These are phyloP conservation scores for Callionymus lyra DNA, from an alignment of 2,113 vertebrate genomes.

Conservation along the genomic window DNA sequence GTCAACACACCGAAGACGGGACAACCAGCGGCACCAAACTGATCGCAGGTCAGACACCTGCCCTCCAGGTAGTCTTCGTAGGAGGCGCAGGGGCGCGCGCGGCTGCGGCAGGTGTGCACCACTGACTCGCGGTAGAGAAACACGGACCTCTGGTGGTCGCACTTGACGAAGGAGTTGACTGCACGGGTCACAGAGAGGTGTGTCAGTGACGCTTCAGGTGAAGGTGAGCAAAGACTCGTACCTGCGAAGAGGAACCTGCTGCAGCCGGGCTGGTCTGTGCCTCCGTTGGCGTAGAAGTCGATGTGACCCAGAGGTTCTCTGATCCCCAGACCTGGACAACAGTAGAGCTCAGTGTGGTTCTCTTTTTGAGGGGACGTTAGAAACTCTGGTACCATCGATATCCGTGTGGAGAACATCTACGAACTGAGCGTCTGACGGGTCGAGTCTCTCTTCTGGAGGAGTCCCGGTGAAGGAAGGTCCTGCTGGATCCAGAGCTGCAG, in stretches of 20 bases:
- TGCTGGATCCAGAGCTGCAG: slow-evolving; percentile 84
- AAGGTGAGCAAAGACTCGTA: slow-evolving; percentile 36
- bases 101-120: slow-evolving; percentile 53
- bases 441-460: slow-evolving; percentile 61
- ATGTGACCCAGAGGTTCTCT: slow-evolving; percentile 75
- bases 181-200: neutral
- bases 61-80: slow-evolving; percentile 76
- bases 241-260: slow-evolving; percentile 79
- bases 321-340: slow-evolving; percentile 75
- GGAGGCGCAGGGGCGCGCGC: slow-evolving; percentile 74
- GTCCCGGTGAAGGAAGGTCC: slow-evolving; percentile 73
- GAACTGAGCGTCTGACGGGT: slow-evolving; percentile 78
- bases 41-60: slow-evolving; percentile 71
- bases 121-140: slow-evolving; percentile 75
- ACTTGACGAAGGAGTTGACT: slow-evolving; percentile 80
- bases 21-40: slow-evolving; percentile 67
- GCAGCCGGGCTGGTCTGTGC: slow-evolving; percentile 84
- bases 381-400: slow-evolving; percentile 61
- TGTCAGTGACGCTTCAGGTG: neutral
- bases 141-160: slow-evolving; percentile 89
- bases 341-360: neutral
- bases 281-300: slow-evolving; percentile 89
- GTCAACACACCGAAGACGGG: slow-evolving; percentile 73
- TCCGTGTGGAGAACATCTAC: slow-evolving; percentile 91
- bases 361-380: too few relatives aligned